Base-by-base conservation (phyloP, 1,140 invertebrate genomes). In the Drosophila bocki region DNA sequence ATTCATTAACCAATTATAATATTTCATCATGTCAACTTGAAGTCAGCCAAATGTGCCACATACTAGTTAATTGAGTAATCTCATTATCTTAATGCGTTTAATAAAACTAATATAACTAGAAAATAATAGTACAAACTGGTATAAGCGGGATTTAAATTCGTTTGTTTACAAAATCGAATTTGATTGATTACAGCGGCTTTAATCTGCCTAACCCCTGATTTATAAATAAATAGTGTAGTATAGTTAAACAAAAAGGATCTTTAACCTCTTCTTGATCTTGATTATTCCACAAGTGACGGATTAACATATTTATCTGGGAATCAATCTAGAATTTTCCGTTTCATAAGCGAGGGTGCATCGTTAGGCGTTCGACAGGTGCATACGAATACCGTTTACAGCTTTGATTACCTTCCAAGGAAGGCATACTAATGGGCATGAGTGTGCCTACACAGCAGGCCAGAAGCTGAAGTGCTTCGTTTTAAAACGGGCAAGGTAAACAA, bases 311-410 rank as follows among this genome's bases (percentile, higher is more conserved):
- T 42, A 51, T 53, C 65, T 68, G 62, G 15, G 22, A 29, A 7
- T 51, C 19, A 17, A 69, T 69, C 62, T 69, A 44, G 61, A 69
- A 69, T 53, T 53, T 69, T 69, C 61, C 61, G 15, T 17, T 67
- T 42, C 5, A 17, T 33, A 13, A 54, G 33, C 13, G 37, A 12
- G 50, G 62, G 56, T 42, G 56, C 41, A 17, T 7, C 17, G 56
- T 12, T n/a, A 22, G n/a, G 7, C 19, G 37, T 42, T n/a, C 11
- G 4, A 42, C 35, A 51, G 19, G 37, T 33, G 44, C 61, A 68
- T 29, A 17, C 15, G 12, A 12, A 39, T 11, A 47, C 37, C 6
- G 26, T 50, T 26, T 53, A 53, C 9, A 19, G 19, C 3, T 51
- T 59, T 37, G 47, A 70, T 70, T 42, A 15, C 51, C 35, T 72